A percentile compares a stretch with the other conserved stretches of the same genome.
Conservation (phyloP, 2,888 invertebrate species). For the Caenorhabditis macrosperma region DNA sequence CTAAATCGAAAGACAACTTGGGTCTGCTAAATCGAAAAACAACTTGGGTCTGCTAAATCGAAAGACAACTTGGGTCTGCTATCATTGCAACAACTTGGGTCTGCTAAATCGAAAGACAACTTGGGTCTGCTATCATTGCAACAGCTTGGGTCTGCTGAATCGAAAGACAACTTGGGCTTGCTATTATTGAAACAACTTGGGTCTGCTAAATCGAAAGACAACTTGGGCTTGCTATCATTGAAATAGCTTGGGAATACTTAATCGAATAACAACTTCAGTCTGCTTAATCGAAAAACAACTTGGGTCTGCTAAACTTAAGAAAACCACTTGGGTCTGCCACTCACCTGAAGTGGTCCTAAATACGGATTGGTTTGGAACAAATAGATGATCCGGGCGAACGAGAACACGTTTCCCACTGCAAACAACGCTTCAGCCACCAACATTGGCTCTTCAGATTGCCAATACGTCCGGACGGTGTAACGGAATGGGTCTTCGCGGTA, state of each 20-base stretch:
- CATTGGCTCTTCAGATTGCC: constrained; percentile 83
- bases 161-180: too few relatives aligned
- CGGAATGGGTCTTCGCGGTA: constrained; percentile 65
- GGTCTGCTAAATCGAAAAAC: too few relatives aligned
- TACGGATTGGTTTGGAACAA: constrained; percentile 83
- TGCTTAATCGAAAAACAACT: too few relatives aligned
- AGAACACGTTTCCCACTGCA: constrained; percentile 83
- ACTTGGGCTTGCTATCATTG: background rate
- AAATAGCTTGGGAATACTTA: too few relatives aligned
- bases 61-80: too few relatives aligned
- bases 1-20: background rate
- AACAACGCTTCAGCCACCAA: constrained; percentile 83
- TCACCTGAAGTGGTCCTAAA: constrained; percentile 83
- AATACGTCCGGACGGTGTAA: constrained; percentile 80
- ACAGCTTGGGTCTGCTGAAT: too few relatives aligned
- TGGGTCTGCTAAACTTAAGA: background rate
- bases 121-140: too few relatives aligned
- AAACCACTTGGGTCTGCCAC: too few relatives aligned
- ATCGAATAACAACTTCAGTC: too few relatives aligned
- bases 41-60: too few relatives aligned
- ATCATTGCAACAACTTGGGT: too few relatives aligned
- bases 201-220: background rate
- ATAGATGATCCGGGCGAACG: constrained; percentile 83
- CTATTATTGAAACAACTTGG: background rate
- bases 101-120: too few relatives aligned